Conservation (phyloP, 2,113 vertebrate genomes). For the Dicaeum eximium region DNA sequence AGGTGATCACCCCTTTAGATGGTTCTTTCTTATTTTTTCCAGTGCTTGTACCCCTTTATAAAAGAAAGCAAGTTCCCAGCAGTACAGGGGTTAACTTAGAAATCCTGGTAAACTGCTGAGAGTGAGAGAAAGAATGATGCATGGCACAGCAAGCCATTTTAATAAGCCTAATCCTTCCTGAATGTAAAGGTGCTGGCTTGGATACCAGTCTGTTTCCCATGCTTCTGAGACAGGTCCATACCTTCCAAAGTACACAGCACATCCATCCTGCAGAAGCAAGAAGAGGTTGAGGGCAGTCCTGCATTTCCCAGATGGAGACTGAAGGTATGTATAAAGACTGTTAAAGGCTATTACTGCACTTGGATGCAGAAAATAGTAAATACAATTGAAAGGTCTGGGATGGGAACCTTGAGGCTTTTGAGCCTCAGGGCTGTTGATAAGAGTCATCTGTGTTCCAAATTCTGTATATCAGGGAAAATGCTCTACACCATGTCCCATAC, state of each 20-base stretch:
- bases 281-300: neutral
- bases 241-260: neutral
- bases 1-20: neutral
- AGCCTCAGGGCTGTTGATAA: neutral
- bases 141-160: neutral
- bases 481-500: rapidly evolving
- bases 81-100: neutral
- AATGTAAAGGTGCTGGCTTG: neutral
- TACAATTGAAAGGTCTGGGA: neutral
- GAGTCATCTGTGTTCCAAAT: neutral
- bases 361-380: neutral
- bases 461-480: neutral
- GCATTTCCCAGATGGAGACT: neutral
- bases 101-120: neutral
- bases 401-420: neutral
- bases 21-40: neutral
- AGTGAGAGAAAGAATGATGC: neutral
- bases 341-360: neutral
- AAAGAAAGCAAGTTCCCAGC: neutral
- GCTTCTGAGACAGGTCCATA: neutral
- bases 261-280: neutral
- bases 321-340: neutral
- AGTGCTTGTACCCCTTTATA: neutral
- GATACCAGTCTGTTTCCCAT: neutral
- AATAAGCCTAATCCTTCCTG: neutral